phyloP scores from a whole-genome alignment of 1,140 invertebrate genomes.

The Polyergus mexicanus region DNA sequence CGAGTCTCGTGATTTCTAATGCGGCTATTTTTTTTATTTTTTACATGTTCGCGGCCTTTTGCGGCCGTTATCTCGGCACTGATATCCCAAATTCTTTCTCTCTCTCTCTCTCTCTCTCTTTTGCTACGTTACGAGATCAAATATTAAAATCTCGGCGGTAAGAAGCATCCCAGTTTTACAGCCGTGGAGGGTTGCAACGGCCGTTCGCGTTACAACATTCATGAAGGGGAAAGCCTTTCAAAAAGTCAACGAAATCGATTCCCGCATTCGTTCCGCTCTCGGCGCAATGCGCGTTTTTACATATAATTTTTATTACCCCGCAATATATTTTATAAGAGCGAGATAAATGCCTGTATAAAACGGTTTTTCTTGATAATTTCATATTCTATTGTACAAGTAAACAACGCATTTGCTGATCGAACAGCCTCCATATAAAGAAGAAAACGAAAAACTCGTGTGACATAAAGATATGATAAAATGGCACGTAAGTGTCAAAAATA shows the following conservation, averaged over 20 bases:
- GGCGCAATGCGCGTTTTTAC: constrained; percentile 53
- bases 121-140: constrained; percentile 58
- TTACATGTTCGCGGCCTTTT: constrained; percentile 39
- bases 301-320: constrained; percentile 66
- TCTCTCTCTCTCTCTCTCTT: constrained; percentile 21
- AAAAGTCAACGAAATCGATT: constrained; percentile 54
- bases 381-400: background rate
- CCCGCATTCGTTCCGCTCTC: background rate
- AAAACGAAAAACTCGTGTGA: background rate
- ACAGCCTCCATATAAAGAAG: background rate
- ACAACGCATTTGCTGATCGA: background rate
- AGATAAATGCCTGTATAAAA: constrained; percentile 10
- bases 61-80: constrained; percentile 35
- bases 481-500: background rate
- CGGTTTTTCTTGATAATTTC: constrained; percentile 33
- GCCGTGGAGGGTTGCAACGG: constrained; percentile 17
- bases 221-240: constrained; percentile 57
- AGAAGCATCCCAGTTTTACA: constrained; percentile 64
- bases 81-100: constrained; percentile 27
- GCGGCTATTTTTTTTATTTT: constrained; percentile 26
- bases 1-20: constrained; percentile 67
- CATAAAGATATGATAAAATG: background rate
- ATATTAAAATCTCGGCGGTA: constrained; percentile 75
- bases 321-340: constrained; percentile 24
- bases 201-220: constrained; percentile 52